phyloP scores from a whole-genome alignment of 1,140 invertebrate species.

The Episyrphus balteatus region DNA sequence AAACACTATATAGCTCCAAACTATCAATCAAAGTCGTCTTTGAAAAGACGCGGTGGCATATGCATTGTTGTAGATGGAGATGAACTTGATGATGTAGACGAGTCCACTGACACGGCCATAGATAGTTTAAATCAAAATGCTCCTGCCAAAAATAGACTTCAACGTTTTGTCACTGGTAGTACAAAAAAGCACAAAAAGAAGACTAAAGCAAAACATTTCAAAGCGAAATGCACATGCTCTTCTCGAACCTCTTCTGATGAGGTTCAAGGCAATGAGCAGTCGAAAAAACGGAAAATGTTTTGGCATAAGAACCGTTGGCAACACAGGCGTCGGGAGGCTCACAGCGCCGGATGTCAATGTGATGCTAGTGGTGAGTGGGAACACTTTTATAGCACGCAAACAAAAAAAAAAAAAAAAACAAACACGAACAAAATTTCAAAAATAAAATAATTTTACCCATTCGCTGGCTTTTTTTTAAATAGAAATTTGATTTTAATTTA shows the following conservation, averaged over 20 bases:
- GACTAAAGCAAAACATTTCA: too few relatives aligned
- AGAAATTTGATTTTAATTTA: too few relatives aligned
- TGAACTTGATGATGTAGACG: conserved; percentile 16
- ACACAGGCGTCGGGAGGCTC: conserved; percentile 18
- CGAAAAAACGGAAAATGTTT: conserved; percentile 17
- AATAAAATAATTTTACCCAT: too few relatives aligned
- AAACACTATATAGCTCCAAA: conserved; percentile 8
- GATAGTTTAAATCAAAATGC: too few relatives aligned
- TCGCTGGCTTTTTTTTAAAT: too few relatives aligned
- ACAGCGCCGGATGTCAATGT: conserved; percentile 33
- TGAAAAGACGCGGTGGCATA: conserved; percentile 34
- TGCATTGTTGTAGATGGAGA: conserved; percentile 37
- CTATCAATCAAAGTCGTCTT: conserved; percentile 31
- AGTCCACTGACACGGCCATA: conserved; percentile 1
- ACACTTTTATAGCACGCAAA: too few relatives aligned
- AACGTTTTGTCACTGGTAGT: too few relatives aligned
- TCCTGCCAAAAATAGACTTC: too few relatives aligned
- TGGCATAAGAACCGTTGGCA: conserved; percentile 20
- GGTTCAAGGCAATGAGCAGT: conserved; percentile 2
- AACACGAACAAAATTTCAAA: too few relatives aligned
- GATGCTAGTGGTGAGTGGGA: conserved; percentile 34
- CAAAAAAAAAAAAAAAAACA: too few relatives aligned
- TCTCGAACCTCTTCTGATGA: too few relatives aligned
- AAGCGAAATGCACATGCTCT: conserved; percentile 1
- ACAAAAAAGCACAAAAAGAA: too few relatives aligned